phyloP scores from a whole-genome alignment of 2,113 vertebrate species.

The Acanthisitta chloris region DNA sequence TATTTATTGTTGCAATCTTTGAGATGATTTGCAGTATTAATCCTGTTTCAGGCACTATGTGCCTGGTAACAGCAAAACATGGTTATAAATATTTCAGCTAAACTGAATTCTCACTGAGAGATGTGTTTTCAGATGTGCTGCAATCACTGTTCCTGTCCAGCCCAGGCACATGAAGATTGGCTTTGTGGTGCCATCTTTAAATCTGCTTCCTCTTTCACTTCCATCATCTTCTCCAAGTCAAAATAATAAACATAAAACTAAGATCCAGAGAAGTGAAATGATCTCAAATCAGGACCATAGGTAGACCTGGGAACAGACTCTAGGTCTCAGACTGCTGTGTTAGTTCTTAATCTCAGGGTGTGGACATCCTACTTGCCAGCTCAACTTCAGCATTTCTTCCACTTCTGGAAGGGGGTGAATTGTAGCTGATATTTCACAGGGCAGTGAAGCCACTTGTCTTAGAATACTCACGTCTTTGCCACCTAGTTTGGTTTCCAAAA shows the following conservation, averaged over 20 bases:
- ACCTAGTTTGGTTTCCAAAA: neutral
- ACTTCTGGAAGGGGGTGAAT: neutral
- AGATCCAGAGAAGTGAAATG: neutral
- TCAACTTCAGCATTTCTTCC: neutral
- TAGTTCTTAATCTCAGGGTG: neutral
- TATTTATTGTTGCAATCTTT: neutral
- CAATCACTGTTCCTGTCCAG: accelerated
- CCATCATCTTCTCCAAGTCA: neutral
- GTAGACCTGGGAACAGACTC: neutral
- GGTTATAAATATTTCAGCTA: neutral
- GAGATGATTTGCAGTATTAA: neutral
- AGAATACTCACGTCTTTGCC: neutral
- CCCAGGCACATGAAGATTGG: neutral
- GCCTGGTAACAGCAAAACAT: neutral
- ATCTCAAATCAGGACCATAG: neutral
- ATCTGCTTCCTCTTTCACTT: neutral
- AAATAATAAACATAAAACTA: neutral
- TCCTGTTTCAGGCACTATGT: neutral
- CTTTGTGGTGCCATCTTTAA: neutral
- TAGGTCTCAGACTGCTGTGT: neutral
- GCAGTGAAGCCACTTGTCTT: neutral
- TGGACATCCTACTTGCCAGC: neutral
- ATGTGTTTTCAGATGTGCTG: neutral
- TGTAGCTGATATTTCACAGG: neutral
- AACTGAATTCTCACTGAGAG: neutral